Base-by-base conservation (phyloP, 2,888 invertebrate species). In the Drosophila aldrichi region DNA sequence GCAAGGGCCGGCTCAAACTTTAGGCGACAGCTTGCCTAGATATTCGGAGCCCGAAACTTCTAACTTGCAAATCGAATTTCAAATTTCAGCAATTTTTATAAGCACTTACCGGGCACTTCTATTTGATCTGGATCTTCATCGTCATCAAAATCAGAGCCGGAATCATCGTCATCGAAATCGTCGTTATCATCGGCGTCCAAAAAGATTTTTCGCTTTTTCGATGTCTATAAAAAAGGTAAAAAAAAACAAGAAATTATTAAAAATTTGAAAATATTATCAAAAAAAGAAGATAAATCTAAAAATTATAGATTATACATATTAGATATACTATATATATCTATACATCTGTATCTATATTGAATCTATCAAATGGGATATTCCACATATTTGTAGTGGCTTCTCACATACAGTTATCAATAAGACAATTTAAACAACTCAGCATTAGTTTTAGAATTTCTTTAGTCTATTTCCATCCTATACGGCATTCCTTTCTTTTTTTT, bases 41-140 rank as follows among this genome's bases (percentile, higher is more conserved):
- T 14, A n/a, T 12, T 29, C 36, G 7, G 51, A 36, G 0, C 6
- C 38, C 0, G 18, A 44, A 52, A 38, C 36, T 56, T 29, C 20
- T 29, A 3, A 3, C 46, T 48, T 38, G 38, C 25, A 36, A 34
- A 32, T 49, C 49, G 20, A 34, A 38, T n/a, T 52, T 10, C 6
- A 20, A 18, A 1, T 40, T n/a, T 25, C 9, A 4, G 49, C 7
- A 34, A 34, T 34, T 32, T 32, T 34, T 18, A n/a, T 12, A 7
- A 8, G 29, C 32, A 66, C 92, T 93, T 93, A 96, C 97, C 97
- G 92, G 97, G 97, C 49, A 97, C 97, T 95, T 97, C 97, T 93
- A 97, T 96, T 93, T 96, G 97, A 93, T 97, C 97, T 65, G 97
- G 97, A 94, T 97, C 97, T 86, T 97, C 97, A 92, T 97, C 97